Percentiles rank a stretch among this genome's conserved stretches.
Conservation (phyloP, 2,113 vertebrate species). For the Thinocorus orbignyianus region DNA sequence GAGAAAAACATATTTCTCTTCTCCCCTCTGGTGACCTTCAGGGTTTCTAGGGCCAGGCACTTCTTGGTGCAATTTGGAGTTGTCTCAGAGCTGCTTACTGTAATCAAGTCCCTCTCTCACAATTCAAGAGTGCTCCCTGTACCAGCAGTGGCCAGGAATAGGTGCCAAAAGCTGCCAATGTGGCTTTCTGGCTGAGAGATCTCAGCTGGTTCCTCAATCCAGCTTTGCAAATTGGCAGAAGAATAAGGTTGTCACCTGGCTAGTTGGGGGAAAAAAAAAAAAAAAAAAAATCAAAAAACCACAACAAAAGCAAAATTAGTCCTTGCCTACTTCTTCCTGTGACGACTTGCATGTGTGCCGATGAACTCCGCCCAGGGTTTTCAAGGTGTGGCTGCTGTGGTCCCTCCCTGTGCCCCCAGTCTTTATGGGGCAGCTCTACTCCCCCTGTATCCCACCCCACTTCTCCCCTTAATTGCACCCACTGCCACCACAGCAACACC, state of each 20-base stretch:
- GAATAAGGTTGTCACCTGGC: background rate
- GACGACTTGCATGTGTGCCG: background rate
- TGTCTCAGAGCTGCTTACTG: background rate
- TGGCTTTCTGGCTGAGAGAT: background rate
- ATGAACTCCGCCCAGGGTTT: background rate
- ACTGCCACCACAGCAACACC: accelerated
- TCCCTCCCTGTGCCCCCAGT: background rate
- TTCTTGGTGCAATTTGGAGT: background rate
- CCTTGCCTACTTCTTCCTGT: background rate
- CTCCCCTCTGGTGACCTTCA: background rate
- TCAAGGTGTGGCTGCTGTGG: background rate
- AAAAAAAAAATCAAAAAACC: background rate
- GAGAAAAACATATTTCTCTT: background rate
- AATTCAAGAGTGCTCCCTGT: background rate
- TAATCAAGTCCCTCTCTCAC: background rate
- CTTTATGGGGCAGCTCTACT: background rate
- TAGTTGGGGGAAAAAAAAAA: no score
- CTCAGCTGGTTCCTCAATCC: slow-evolving; percentile 11
- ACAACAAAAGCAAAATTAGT: background rate
- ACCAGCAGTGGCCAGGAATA: background rate
- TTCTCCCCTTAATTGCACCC: accelerated
- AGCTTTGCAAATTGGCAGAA: background rate
- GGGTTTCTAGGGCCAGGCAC: background rate
- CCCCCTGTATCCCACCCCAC: accelerated
- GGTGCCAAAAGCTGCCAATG: background rate